Evolutionary conservation across 2,888 invertebrate genomes (phyloP).

Genomic region (Apamea monoglypha): DNA sequence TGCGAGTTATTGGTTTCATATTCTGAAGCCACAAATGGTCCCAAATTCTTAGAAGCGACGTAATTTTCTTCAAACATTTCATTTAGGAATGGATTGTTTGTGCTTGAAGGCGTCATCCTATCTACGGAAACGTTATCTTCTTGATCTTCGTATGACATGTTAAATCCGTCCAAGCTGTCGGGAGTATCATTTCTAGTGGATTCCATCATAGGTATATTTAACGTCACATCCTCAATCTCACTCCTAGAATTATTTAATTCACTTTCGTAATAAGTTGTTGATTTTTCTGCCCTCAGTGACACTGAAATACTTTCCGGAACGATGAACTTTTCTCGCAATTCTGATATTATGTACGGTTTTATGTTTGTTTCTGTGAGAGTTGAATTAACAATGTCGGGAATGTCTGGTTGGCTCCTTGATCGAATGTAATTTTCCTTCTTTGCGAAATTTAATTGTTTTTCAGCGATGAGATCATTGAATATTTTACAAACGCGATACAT

Average conservation of each 20-base stretch:
- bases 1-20: conserved; percentile 85
- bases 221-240: conserved; percentile 43
- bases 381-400: conserved; percentile 88
- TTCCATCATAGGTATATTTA: conserved; percentile 52
- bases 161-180: conserved; percentile 72
- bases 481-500: conserved; percentile 82
- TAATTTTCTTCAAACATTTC: conserved; percentile 77
- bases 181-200: conserved; percentile 60
- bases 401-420: conserved; percentile 75
- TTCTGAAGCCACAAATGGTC: conserved; percentile 81
- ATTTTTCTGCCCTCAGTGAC: conserved; percentile 81
- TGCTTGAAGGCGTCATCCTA: conserved; percentile 71
- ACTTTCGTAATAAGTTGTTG: conserved; percentile 59
- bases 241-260: conserved; percentile 37
- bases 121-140: conserved; percentile 74
- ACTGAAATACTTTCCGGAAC: conserved; percentile 85
- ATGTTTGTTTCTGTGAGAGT: conserved; percentile 79
- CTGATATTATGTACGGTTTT: conserved; percentile 73
- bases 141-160: conserved; percentile 69
- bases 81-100: conserved; percentile 80
- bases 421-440: conserved; percentile 61
- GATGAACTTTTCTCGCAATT: conserved; percentile 80
- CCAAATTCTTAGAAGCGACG: conserved; percentile 77
- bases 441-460: conserved; percentile 63
- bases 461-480: conserved; percentile 70